phyloP scores from a whole-genome alignment of 2,888 invertebrate genomes.

The Sesia bembeciformis region DNA sequence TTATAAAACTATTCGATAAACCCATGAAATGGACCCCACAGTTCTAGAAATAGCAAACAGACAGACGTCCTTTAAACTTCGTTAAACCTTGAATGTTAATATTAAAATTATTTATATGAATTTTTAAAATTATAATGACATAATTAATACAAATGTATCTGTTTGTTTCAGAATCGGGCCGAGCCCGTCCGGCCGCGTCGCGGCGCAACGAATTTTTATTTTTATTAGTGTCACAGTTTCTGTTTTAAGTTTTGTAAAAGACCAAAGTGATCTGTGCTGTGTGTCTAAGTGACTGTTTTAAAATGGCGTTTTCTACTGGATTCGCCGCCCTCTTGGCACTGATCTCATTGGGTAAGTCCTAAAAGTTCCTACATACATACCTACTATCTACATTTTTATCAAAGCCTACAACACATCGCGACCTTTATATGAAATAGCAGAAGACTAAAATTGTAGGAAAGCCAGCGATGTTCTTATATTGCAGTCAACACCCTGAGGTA shows the following conservation, averaged over 20 bases:
- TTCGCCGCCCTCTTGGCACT: constrained; percentile 59
- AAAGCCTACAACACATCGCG: too few relatives aligned
- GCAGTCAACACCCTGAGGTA: background rate
- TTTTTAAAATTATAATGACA: too few relatives aligned
- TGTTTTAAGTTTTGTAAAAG: constrained; percentile 34
- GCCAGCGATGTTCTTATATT: too few relatives aligned
- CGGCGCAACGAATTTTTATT: constrained; percentile 41
- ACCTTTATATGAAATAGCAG: too few relatives aligned
- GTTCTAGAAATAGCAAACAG: too few relatives aligned
- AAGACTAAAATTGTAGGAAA: too few relatives aligned
- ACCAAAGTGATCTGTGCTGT: constrained; percentile 52
- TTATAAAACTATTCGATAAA: too few relatives aligned
- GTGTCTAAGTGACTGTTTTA: constrained; percentile 47
- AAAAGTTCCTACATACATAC: background rate
- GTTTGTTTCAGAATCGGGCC: constrained; percentile 63
- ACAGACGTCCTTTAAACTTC: too few relatives aligned
- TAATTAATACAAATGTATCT: constrained; percentile 1
- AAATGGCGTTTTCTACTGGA: constrained; percentile 45
- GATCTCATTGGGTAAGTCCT: constrained; percentile 53
- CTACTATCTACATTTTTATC: too few relatives aligned
- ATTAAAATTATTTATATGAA: too few relatives aligned
- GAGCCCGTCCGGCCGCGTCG: constrained; percentile 64
- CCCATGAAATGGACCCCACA: too few relatives aligned
- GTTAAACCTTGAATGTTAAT: too few relatives aligned
- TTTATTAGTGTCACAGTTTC: constrained; percentile 24